Evolutionary conservation across 2,797 vertebrate genomes (phyloP).

Genomic region (Schizopygopsis malacanthus): DNA sequence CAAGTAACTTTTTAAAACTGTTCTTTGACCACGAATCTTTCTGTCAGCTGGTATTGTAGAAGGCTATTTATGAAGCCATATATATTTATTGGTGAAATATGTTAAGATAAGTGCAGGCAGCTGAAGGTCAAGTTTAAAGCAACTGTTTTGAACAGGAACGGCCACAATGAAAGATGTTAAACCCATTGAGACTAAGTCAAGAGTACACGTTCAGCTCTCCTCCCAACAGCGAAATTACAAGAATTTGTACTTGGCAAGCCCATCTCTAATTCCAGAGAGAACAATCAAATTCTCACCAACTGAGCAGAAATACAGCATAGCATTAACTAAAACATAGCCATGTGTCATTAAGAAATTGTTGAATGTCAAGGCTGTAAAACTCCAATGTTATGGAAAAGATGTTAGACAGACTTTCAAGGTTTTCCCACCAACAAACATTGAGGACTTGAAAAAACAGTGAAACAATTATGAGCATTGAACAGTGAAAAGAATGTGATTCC

Average conservation of each 20-base stretch:
- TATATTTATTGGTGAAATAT: constrained; percentile 45
- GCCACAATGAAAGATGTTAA: constrained; percentile 44
- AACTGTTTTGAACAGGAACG: constrained; percentile 48
- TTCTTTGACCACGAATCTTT: neutral
- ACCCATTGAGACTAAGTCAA: constrained; percentile 29
- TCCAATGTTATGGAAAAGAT: constrained; percentile 71
- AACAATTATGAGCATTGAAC: neutral
- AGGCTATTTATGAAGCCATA: neutral
- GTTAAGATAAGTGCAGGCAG: constrained; percentile 43
- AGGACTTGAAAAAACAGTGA: constrained; percentile 1
- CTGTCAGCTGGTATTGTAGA: neutral
- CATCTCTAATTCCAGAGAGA: constrained; percentile 55
- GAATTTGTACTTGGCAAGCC: constrained; percentile 33
- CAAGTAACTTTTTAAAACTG: constrained; percentile 4
- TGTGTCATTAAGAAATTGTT: constrained; percentile 74
- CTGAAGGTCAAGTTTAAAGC: constrained; percentile 47
- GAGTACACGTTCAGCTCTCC: constrained; percentile 11
- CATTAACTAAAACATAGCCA: constrained; percentile 67
- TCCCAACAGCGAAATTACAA: neutral
- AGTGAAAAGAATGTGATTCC: neutral
- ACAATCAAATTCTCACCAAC: constrained; percentile 69
- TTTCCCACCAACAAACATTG: constrained; percentile 65
- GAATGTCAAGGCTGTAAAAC: constrained; percentile 78
- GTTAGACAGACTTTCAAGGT: constrained; percentile 70
- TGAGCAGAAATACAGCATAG: constrained; percentile 64